These are phyloP conservation scores for Stramonita haemastoma DNA, from an alignment of 2,888 invertebrate genomes.

Conservation along the genomic window DNA sequence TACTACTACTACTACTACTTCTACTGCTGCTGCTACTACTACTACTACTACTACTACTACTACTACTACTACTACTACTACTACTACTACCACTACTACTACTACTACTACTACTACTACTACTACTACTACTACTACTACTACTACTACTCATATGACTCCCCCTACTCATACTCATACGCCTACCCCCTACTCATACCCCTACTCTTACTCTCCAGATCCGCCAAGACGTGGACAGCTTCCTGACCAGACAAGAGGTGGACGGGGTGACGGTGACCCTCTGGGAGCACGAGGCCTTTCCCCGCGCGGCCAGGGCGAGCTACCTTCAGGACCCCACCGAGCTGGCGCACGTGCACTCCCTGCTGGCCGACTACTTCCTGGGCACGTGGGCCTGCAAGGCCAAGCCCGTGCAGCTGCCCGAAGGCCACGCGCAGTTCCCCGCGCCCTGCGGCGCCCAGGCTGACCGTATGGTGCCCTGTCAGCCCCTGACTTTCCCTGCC, in stretches of 20 bases:
- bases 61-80: slow-evolving; percentile 40
- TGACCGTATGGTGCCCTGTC: slow-evolving; percentile 53
- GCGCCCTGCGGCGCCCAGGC: slow-evolving; percentile 52
- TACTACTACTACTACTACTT: slow-evolving; percentile 40
- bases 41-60: slow-evolving; percentile 44
- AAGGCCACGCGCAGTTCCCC: slow-evolving; percentile 4
- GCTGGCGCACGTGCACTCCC: slow-evolving; percentile 64
- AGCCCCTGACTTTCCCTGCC: slow-evolving; percentile 47
- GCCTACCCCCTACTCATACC: no score
- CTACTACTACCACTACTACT: slow-evolving; percentile 41
- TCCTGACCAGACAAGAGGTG: slow-evolving; percentile 58
- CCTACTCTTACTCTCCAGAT: neutral
- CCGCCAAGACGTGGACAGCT: slow-evolving; percentile 63
- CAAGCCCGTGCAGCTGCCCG: slow-evolving; percentile 56
- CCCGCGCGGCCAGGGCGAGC: slow-evolving; percentile 57
- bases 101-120: slow-evolving; percentile 23
- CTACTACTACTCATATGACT: neutral
- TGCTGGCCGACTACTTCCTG: slow-evolving; percentile 75
- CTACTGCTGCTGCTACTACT: slow-evolving; percentile 42
- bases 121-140: slow-evolving; percentile 1
- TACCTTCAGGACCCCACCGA: slow-evolving; percentile 61
- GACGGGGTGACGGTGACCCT: slow-evolving; percentile 70
- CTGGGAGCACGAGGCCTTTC: slow-evolving; percentile 67
- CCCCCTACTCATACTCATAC: no score
- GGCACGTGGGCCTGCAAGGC: slow-evolving; percentile 68